Conservation (phyloP, 2,888 invertebrate genomes). For the Rhabditoides inermis region DNA sequence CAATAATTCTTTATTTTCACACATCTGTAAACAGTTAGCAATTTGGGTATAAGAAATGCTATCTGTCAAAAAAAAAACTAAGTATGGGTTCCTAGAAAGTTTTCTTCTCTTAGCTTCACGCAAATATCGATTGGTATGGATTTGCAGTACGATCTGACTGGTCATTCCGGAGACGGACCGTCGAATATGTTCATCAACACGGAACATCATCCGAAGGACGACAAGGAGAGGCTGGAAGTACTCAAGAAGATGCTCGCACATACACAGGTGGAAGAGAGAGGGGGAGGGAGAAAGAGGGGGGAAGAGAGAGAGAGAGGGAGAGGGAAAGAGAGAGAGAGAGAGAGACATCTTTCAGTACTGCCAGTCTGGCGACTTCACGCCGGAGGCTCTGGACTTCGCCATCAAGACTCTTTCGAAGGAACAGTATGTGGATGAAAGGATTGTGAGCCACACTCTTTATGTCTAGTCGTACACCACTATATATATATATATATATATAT, state of each 20-base stretch:
- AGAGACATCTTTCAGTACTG: slow-evolving; percentile 60
- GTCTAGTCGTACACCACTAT: too few relatives aligned
- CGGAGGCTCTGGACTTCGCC: slow-evolving; percentile 73
- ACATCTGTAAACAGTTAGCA: too few relatives aligned
- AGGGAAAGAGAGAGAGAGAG: too few relatives aligned
- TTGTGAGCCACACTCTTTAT: too few relatives aligned
- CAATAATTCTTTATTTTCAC: too few relatives aligned
- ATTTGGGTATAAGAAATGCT: neutral
- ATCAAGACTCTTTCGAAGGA: slow-evolving; percentile 63
- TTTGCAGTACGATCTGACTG: slow-evolving; percentile 75
- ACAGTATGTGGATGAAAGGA: slow-evolving; percentile 61
- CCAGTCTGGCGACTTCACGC: slow-evolving; percentile 81
- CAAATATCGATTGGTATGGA: neutral
- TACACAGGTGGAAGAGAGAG: slow-evolving; percentile 62
- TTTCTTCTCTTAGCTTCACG: neutral
- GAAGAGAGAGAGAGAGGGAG: too few relatives aligned
- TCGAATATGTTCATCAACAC: slow-evolving; percentile 54
- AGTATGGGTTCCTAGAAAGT: too few relatives aligned
- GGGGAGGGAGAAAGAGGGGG: too few relatives aligned
- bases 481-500: too few relatives aligned
- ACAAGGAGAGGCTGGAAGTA: slow-evolving; percentile 76
- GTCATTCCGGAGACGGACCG: slow-evolving; percentile 84
- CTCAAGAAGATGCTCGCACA: slow-evolving; percentile 86
- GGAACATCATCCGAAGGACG: slow-evolving; percentile 71
- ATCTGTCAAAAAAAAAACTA: neutral